Evolutionary conservation across 2,113 vertebrate species (phyloP).

Genomic region (Gallinago paraguaiae): DNA sequence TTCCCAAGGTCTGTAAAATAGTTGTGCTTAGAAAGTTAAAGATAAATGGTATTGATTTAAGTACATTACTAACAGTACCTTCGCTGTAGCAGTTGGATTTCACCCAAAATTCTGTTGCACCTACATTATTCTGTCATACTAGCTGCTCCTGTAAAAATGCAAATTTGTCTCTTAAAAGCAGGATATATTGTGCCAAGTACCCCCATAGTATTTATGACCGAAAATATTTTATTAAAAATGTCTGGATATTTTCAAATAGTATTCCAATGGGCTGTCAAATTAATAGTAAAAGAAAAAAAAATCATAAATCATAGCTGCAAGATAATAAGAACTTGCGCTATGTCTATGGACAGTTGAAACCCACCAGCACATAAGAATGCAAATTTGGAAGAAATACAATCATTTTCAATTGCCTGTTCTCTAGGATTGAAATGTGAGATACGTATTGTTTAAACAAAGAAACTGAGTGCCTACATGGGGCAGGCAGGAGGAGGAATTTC

Average conservation of each 20-base stretch:
- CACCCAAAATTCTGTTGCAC: constrained; percentile 43
- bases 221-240: constrained; percentile 50
- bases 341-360: not conserved
- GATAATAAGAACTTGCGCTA: not conserved
- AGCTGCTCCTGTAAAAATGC: constrained; percentile 26
- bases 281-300: not conserved
- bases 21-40: constrained; percentile 25
- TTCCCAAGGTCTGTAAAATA: constrained; percentile 10
- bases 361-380: not conserved
- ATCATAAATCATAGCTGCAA: not conserved
- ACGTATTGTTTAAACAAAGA: constrained; percentile 17
- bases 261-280: constrained; percentile 7
- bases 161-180: constrained; percentile 52
- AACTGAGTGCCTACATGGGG: not conserved
- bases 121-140: constrained; percentile 53
- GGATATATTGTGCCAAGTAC: constrained; percentile 15
- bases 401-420: not conserved
- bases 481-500: not conserved
- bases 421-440: not conserved
- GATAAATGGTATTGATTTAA: constrained; percentile 57
- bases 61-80: constrained; percentile 27
- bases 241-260: constrained; percentile 51
- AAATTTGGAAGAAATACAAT: not conserved
- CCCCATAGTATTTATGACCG: not conserved
- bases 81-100: constrained; percentile 18